These are phyloP conservation scores for Lethrus apterus DNA, from an alignment of 1,140 invertebrate species.

Conservation along the genomic window DNA sequence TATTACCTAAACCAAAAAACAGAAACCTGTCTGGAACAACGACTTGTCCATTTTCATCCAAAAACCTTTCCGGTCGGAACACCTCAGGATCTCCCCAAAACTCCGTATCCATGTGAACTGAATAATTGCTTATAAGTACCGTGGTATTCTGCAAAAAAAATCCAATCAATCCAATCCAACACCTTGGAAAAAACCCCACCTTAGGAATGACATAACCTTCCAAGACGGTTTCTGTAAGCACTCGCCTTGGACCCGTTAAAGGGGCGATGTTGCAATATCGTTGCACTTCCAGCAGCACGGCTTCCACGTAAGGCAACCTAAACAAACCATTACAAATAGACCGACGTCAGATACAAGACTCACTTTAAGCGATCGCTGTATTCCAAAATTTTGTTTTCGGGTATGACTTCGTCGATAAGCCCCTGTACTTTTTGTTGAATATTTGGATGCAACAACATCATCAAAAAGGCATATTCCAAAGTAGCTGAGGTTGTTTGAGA, in stretches of 20 bases:
- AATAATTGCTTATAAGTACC: constrained; percentile 60
- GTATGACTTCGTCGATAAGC: constrained; percentile 63
- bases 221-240: constrained; percentile 50
- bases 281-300: constrained; percentile 53
- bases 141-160: constrained; percentile 63
- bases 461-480: constrained; percentile 54
- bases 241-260: constrained; percentile 60
- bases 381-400: constrained; percentile 34
- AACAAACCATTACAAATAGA: too few relatives aligned
- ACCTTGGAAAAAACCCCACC: constrained; percentile 20
- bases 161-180: constrained; percentile 33
- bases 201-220: constrained; percentile 60
- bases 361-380: constrained; percentile 13
- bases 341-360: too few relatives aligned
- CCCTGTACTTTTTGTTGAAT: constrained; percentile 56
- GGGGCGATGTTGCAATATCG: constrained; percentile 52
- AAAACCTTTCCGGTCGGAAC: constrained; percentile 67
- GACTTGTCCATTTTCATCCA: constrained; percentile 53
- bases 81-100: constrained; percentile 61
- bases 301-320: constrained; percentile 54
- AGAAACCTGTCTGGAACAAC: constrained; percentile 50
- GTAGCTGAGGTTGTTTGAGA: constrained; percentile 63
- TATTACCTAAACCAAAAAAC: constrained; percentile 63
- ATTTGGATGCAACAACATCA: constrained; percentile 56
- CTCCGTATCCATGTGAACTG: constrained; percentile 56